Evolutionary conservation across 2,888 invertebrate species (phyloP).

Genomic region (Drosophila histrio): DNA sequence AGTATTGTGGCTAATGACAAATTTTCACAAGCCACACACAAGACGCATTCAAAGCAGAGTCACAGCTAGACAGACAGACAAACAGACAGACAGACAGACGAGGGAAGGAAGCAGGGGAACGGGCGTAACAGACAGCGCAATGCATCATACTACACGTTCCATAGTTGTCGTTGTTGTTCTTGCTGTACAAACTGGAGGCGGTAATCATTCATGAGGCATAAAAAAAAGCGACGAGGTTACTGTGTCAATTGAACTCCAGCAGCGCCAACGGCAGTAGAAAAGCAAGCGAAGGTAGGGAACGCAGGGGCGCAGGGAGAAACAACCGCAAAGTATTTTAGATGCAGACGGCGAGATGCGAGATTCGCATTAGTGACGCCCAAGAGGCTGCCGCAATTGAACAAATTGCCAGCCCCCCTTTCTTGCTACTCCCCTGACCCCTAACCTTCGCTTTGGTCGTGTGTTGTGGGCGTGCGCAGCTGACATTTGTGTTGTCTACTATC

Average conservation of each 20-base stretch:
- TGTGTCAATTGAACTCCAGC: slow-evolving; percentile 69
- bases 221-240: slow-evolving; percentile 67
- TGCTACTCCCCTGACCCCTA: background rate
- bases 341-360: slow-evolving; percentile 66
- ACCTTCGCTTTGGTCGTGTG: slow-evolving; percentile 52
- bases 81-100: background rate
- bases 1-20: slow-evolving; percentile 66
- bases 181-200: slow-evolving; percentile 56
- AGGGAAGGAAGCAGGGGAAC: background rate
- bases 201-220: slow-evolving; percentile 61
- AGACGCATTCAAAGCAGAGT: slow-evolving; percentile 25
- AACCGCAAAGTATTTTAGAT: slow-evolving; percentile 64
- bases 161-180: background rate
- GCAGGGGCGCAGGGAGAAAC: background rate
- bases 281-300: background rate
- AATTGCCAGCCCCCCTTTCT: slow-evolving; percentile 45
- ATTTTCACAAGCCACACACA: slow-evolving; percentile 52
- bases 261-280: slow-evolving; percentile 14
- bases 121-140: slow-evolving; percentile 27
- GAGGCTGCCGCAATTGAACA: slow-evolving; percentile 77
- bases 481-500: slow-evolving; percentile 57
- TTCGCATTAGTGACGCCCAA: slow-evolving; percentile 73
- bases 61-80: background rate
- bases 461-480: slow-evolving; percentile 72
- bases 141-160: slow-evolving; percentile 43